Evolutionary conservation across 2,113 vertebrate species (phyloP).

Genomic region (Melanotaenia duboulayi): DNA sequence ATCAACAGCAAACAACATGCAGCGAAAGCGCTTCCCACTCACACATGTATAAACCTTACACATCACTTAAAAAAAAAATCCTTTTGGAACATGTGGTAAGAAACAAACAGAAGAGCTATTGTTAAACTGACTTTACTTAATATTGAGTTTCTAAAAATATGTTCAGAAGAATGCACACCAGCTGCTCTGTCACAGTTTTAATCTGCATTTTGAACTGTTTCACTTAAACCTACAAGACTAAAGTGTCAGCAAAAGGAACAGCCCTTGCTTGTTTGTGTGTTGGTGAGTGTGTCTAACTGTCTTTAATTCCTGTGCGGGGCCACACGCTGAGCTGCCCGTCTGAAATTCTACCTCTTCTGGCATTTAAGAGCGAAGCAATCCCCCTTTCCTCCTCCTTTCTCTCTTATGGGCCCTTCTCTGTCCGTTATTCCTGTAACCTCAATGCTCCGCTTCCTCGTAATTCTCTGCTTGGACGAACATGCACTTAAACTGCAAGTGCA

Average conservation of each 20-base stretch:
- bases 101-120: background rate
- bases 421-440: slow-evolving; percentile 51
- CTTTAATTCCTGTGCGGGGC: slow-evolving; percentile 77
- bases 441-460: slow-evolving; percentile 52
- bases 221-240: slow-evolving; percentile 71
- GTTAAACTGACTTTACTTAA: background rate
- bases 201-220: slow-evolving; percentile 58
- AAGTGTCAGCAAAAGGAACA: slow-evolving; percentile 67
- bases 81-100: background rate
- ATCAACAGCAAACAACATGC: background rate
- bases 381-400: slow-evolving; percentile 49
- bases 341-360: slow-evolving; percentile 81
- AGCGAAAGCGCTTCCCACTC: background rate
- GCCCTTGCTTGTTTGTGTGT: slow-evolving; percentile 52
- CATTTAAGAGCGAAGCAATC: slow-evolving; percentile 74
- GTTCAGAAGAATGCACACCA: slow-evolving; percentile 13
- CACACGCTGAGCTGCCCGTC: slow-evolving; percentile 81
- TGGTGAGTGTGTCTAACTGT: slow-evolving; percentile 55
- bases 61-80: slow-evolving; percentile 10
- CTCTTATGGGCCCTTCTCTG: slow-evolving; percentile 59
- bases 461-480: slow-evolving; percentile 53
- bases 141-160: slow-evolving; percentile 30
- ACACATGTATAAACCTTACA: background rate
- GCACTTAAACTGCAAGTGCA: slow-evolving; percentile 30
- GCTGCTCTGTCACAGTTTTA: slow-evolving; percentile 39